Base-by-base conservation (phyloP, 2,888 invertebrate species). In the Luperina nickerlii region DNA sequence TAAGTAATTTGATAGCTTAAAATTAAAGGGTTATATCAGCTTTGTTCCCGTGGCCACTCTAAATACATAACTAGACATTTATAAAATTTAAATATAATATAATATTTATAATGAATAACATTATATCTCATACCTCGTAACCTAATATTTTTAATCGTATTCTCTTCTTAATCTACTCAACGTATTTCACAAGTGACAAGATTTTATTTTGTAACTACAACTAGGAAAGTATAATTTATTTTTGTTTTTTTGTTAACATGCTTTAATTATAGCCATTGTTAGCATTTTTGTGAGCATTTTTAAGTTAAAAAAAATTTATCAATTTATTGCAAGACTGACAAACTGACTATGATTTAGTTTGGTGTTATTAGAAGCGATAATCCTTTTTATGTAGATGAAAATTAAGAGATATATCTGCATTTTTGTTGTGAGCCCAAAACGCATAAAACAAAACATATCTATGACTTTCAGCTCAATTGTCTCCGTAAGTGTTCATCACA, bases 291-390 rank as follows among this genome's bases (percentile, higher is more conserved):
- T 72, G 67, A 74, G 72, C 74, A 84, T 70, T 87, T 85, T 85
- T 87, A 84, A 79, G 85, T 87, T 85, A 27, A 76, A 71, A 4
- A 11, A 32, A 76, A 54, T 76, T 76, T 76, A 67, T 68, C 5
- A 13, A 60, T 86, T 74, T 87, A 15, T 80, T 85, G 84, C 87
- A 84, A 87, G 87, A 77, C 63, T 84, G 81, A 73, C 85, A 87
- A 65, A 76, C 63, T 87, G 86, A 74, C 24, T 32, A 48, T 51
- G 13, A 51, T 73, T 75, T 65, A n/a, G 18, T n/a, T 42, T 20
- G 7, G 6, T 45, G 42, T 69, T 32, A 1, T 60, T 4, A 27
- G 27, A 27, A 42, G 27, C n/a, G 20, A 11, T 1, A n/a, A 15
- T 8, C 11, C 18, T 66, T 60, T 32, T 0, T 65, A 62, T 51